Evolutionary conservation across 2,888 invertebrate genomes (phyloP), one percentile per base, ranked within the genome.

Genomic region (Lutraria lutraria): DNA sequence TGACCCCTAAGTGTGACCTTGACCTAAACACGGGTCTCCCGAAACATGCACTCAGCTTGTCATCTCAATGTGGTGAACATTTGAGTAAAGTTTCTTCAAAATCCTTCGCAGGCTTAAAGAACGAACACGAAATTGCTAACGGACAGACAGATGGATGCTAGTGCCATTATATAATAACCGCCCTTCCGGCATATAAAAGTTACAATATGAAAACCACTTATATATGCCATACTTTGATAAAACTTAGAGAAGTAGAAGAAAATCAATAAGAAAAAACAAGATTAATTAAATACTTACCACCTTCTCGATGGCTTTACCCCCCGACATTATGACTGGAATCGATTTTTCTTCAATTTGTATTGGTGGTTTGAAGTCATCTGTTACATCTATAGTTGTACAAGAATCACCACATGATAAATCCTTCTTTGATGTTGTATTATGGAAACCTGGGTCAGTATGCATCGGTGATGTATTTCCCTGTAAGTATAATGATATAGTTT

Each of bases 331-430:
- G 25, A 90, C 89, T 82, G 89, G 56, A 68, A 91, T 89, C 6
- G 91, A 83, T 86, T 94, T 94, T 53, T 95, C 94, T 89, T 95
- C 95, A 6, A 94, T 92, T 89, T 95, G 94, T 94, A 95, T 95
- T 81, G 95, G 94, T 81, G 91, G 90, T 83, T 89, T 87, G 34
- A 85, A 86, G 52, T 90, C 91, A 16, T 34, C 76, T 19, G 56
- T 13, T 56, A 19, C 56, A 68, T 80, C 72, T 87, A 87, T 76
- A 88, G 85, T 19, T 83, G 25, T 82, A 29, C 56, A 68, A 12
- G 60, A 53, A 72, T 85, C 84, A 21, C 85, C 88, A 16, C 88
- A 88, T 31, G 85, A 81, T 25, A 81, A 63, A 29, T 92, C 90
- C n/a, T 86, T 76, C 85, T 90, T 90, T 16, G 31, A 76, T 25